These are phyloP conservation scores for Eurystomus glaucurus DNA, from an alignment of 2,797 vertebrate genomes.

Conservation along the genomic window DNA sequence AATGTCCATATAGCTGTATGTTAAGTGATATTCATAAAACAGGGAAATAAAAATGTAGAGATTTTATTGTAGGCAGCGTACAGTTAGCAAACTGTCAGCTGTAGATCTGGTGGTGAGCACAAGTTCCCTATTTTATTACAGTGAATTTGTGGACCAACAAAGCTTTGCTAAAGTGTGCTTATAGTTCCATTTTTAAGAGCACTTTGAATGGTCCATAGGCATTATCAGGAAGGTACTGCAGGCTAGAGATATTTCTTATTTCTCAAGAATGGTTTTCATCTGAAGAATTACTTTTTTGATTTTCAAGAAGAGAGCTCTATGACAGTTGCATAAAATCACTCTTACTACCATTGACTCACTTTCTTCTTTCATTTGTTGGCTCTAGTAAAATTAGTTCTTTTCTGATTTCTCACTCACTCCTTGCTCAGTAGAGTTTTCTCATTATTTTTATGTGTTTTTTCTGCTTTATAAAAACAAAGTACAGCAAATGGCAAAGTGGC, in stretches of 20 bases:
- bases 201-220: neutral
- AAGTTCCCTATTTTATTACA: neutral
- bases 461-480: neutral
- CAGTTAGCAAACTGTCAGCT: neutral
- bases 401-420: neutral
- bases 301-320: neutral
- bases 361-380: neutral
- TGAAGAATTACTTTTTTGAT: neutral
- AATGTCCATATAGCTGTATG: accelerated
- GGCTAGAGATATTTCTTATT: neutral
- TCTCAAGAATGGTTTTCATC: neutral
- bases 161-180: neutral
- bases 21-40: neutral
- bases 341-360: neutral
- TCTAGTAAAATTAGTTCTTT: neutral
- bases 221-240: neutral
- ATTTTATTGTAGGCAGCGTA: neutral
- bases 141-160: neutral
- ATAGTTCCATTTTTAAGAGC: neutral
- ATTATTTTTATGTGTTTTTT: neutral
- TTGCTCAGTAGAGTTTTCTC: neutral
- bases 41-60: neutral
- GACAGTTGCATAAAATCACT: neutral
- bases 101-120: neutral
- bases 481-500: neutral